Evolutionary conservation across 2,888 invertebrate species (phyloP).

Genomic region (Troides aeacus): DNA sequence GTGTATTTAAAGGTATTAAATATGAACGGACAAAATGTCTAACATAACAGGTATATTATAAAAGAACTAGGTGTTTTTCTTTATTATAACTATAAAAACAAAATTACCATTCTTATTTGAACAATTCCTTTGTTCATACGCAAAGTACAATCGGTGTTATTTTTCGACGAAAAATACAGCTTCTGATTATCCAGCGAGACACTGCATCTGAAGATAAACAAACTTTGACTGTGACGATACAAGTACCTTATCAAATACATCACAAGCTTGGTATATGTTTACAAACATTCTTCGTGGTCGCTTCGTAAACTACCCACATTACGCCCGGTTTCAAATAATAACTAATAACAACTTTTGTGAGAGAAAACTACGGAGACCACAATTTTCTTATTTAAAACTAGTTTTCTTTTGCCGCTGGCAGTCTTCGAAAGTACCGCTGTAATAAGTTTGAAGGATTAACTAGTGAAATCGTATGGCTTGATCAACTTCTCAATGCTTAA

Average conservation of each 20-base stretch:
- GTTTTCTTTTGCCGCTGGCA: too few species aligned
- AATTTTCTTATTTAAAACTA: too few species aligned
- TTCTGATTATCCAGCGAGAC: slow-evolving; percentile 1
- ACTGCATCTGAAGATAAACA: slow-evolving; percentile 29
- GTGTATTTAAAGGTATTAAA: too few species aligned
- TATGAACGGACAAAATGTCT: too few species aligned
- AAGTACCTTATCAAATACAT: slow-evolving; percentile 22
- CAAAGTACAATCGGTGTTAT: slow-evolving; percentile 4
- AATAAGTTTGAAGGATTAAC: too few species aligned
- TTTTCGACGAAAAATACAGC: slow-evolving; percentile 8
- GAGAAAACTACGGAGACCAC: neutral
- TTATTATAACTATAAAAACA: neutral
- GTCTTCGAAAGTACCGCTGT: too few species aligned
- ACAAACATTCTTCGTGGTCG: slow-evolving; percentile 15
- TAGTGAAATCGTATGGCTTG: too few species aligned
- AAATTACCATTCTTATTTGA: slow-evolving; percentile 23
- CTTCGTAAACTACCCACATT: neutral
- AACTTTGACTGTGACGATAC: slow-evolving; percentile 9
- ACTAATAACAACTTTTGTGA: neutral
- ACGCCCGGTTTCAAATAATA: neutral
- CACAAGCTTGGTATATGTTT: slow-evolving; percentile 31
- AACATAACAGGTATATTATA: too few species aligned
- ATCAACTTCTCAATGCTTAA: too few species aligned
- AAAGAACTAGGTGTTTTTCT: neutral
- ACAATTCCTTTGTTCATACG: slow-evolving; percentile 11